phyloP scores from a whole-genome alignment of 1,140 invertebrate genomes.

The Dendrolimus punctatus region DNA sequence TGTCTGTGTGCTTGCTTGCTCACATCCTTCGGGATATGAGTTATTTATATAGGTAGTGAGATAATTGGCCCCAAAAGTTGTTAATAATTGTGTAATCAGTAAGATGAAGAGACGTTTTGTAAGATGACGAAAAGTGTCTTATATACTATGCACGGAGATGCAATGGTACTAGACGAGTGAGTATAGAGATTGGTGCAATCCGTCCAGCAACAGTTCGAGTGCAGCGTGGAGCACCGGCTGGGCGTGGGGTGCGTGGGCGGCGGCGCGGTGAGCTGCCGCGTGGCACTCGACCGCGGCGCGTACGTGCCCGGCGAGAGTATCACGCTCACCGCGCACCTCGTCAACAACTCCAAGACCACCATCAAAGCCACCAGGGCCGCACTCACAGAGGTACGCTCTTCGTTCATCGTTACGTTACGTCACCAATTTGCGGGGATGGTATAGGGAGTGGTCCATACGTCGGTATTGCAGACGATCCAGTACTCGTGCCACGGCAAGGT shows the following conservation, averaged over 20 bases:
- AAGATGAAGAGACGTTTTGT: too few relatives aligned
- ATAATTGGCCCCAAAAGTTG: too few relatives aligned
- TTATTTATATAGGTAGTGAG: too few relatives aligned
- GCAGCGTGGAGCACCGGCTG: constrained; percentile 91
- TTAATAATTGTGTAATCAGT: too few relatives aligned
- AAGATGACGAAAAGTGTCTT: too few relatives aligned
- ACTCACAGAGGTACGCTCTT: constrained; percentile 87
- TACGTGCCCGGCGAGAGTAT: constrained; percentile 96
- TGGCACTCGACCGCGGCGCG: constrained; percentile 90
- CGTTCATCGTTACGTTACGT: too few relatives aligned
- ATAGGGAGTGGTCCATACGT: too few relatives aligned
- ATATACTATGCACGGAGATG: neutral
- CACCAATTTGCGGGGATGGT: too few relatives aligned
- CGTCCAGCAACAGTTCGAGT: constrained; percentile 90
- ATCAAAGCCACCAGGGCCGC: constrained; percentile 84
- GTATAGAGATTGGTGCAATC: neutral
- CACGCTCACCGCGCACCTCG: constrained; percentile 86
- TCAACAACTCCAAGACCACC: constrained; percentile 87
- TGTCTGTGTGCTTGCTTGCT: too few relatives aligned
- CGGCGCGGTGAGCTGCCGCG: constrained; percentile 86
- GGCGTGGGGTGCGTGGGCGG: constrained; percentile 89
- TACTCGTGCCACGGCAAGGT: constrained; percentile 91
- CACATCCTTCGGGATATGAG: too few relatives aligned
- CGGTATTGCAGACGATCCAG: constrained; percentile 80
- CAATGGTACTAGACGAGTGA: neutral